Base-by-base conservation (phyloP, 2,113 vertebrate genomes). In the Zosterops japonicus region DNA sequence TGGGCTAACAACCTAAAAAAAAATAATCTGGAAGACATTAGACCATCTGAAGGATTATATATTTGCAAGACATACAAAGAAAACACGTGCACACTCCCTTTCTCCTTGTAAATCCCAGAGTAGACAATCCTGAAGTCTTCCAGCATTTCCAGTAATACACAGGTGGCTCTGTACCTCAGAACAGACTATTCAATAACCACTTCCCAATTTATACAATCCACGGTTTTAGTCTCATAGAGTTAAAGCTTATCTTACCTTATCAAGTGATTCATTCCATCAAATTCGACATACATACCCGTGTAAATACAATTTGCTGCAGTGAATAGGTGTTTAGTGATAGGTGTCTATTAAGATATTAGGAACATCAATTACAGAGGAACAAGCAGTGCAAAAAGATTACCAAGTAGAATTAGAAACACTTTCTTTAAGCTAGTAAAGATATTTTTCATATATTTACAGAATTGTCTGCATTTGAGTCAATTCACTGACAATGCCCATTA, bases 51-150 rank as follows among this genome's bases (percentile, higher is more conserved):
- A 63, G 6, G 19, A 36, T 8, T 33, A 53, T 8, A 5, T 7
- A 61, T 33, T 22, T 82, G 18, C 31, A 59, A 77, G 70, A 74
- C 15, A 49, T 6, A 19, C 27, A 76, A 36, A 22, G 33, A 81
- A 81, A 14, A 46, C 8, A 36, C 0, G 0, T 1, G 1, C 4
- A 42, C 27, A 16, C 17, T 33, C 57, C 16, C 28, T 42, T 67
- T 17, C 28, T 56, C 14, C 18, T 25, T 56, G 2, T 17, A 71
- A 80, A 20, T 27, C n/a, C 47, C 36, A 56, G 53, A 70, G 29
- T 36, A 47, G 22, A 31, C 0, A 0, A 42, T 16, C 3, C 0
- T 12, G 17, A 85, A 57, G 15, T 4, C 0, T 29, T 31, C 21
- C n/a, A 65, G 2, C 10, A 4, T 29, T 55, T 46, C 25, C 57